A percentile compares a stretch with the other conserved stretches of the same genome.
Conservation (phyloP, 2,888 invertebrate genomes). For the Leucozona laternaria region DNA sequence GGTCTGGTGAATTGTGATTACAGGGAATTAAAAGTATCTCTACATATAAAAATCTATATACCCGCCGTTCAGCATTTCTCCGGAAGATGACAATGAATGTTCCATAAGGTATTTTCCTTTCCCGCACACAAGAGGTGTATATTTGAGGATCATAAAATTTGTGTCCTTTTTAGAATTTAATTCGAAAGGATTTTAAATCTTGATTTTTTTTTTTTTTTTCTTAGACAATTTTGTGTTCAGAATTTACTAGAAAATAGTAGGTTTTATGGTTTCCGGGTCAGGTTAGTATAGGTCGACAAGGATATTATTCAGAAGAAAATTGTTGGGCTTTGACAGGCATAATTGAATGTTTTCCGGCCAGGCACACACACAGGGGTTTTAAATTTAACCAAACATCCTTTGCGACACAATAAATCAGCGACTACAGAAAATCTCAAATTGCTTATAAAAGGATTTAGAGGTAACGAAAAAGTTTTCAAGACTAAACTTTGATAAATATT, state of each 20-base stretch:
- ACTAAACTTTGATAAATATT: constrained; percentile 52
- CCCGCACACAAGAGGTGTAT: constrained; percentile 4
- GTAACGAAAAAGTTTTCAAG: constrained; percentile 25
- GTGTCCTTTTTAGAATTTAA: constrained; percentile 55
- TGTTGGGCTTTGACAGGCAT: constrained; percentile 47
- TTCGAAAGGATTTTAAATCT: constrained; percentile 35
- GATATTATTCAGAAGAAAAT: constrained; percentile 49
- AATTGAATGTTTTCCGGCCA: constrained; percentile 60
- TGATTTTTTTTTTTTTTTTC: background rate
- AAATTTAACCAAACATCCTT: constrained; percentile 56
- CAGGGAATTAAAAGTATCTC: constrained; percentile 61
- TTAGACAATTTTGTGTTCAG: background rate
- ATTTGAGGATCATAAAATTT: constrained; percentile 63
- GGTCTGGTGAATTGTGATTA: constrained; percentile 72
- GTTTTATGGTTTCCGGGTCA: constrained; percentile 73
- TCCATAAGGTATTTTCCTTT: constrained; percentile 26
- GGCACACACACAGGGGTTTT: background rate
- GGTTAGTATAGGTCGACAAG: constrained; percentile 58
- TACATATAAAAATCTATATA: background rate
- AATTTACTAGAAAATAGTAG: constrained; percentile 33
- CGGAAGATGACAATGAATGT: constrained; percentile 39
- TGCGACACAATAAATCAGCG: constrained; percentile 64
- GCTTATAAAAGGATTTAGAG: constrained; percentile 58
- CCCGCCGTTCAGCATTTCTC: constrained; percentile 26
- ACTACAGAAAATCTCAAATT: constrained; percentile 49